These are phyloP conservation scores for Adoxophyes honmai DNA, from an alignment of 1,140 invertebrate species.

Conservation along the genomic window DNA sequence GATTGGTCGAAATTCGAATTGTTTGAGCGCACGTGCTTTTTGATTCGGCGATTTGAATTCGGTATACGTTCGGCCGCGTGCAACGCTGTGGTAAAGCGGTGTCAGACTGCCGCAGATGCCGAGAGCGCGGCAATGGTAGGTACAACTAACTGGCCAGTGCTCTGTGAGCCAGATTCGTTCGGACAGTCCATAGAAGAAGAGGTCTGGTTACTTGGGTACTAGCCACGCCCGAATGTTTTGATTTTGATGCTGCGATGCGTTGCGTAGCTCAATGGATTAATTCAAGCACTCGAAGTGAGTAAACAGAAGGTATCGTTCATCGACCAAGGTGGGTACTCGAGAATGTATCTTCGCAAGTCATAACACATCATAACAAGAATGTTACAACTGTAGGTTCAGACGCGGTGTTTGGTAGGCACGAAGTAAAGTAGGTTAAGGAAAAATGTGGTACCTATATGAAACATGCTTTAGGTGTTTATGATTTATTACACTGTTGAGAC, in stretches of 20 bases:
- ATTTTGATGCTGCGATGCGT: constrained; percentile 30
- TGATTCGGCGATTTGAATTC: background rate
- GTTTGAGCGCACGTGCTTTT: background rate
- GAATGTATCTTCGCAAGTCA: background rate
- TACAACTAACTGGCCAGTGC: background rate
- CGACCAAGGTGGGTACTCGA: constrained; percentile 20
- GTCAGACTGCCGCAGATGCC: constrained; percentile 3
- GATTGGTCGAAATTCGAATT: constrained; percentile 3
- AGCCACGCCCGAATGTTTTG: constrained; percentile 44
- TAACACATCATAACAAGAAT: too few species aligned
- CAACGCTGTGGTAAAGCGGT: background rate
- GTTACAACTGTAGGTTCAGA: too few species aligned
- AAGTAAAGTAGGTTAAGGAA: constrained; percentile 7
- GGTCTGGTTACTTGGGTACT: background rate
- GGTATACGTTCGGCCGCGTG: constrained; percentile 2
- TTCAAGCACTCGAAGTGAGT: constrained; percentile 12
- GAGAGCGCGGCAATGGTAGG: background rate
- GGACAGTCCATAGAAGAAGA: background rate
- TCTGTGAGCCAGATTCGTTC: background rate
- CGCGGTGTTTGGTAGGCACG: background rate
- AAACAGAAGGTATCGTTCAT: constrained; percentile 25
- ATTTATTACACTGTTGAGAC: background rate
- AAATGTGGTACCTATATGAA: background rate
- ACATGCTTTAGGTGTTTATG: background rate
- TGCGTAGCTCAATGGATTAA: constrained; percentile 10